Evolutionary conservation across 2,888 invertebrate species (phyloP).

Genomic region (Gisinianus flammeolus): DNA sequence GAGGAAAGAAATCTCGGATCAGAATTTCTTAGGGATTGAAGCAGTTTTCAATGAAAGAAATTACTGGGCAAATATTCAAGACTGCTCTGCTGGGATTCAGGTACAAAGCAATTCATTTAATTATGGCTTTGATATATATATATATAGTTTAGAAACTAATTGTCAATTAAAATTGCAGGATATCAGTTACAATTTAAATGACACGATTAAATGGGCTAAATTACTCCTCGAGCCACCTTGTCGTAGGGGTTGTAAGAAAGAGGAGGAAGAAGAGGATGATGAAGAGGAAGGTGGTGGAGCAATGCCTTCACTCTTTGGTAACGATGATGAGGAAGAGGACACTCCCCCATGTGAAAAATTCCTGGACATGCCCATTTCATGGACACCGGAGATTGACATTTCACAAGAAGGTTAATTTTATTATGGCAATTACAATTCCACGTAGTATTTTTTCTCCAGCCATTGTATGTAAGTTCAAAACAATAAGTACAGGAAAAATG

Average conservation of each 20-base stretch:
- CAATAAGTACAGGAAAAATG: too few species aligned
- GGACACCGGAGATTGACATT: conserved; percentile 74
- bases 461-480: too few species aligned
- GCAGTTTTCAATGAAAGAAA: conserved; percentile 86
- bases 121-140: not conserved
- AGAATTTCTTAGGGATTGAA: conserved; percentile 77
- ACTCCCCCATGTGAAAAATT: conserved; percentile 68
- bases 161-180: conserved; percentile 27
- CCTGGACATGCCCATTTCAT: conserved; percentile 76
- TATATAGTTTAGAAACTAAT: not conserved
- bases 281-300: conserved; percentile 29
- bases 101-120: not conserved
- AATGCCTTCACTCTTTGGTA: conserved; percentile 37
- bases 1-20: conserved; percentile 66
- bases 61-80: conserved; percentile 70
- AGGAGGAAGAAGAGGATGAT: conserved; percentile 15
- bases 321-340: conserved; percentile 58
- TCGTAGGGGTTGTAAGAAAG: conserved; percentile 38
- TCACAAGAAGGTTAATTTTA: conserved; percentile 61
- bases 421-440: too few species aligned
- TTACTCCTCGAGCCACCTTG: conserved; percentile 49
- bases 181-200: conserved; percentile 50
- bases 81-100: conserved; percentile 41
- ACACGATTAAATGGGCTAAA: conserved; percentile 53
- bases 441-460: too few species aligned